Base-by-base conservation (phyloP, 1,140 invertebrate genomes). In the Archegozetes longisetosus region DNA sequence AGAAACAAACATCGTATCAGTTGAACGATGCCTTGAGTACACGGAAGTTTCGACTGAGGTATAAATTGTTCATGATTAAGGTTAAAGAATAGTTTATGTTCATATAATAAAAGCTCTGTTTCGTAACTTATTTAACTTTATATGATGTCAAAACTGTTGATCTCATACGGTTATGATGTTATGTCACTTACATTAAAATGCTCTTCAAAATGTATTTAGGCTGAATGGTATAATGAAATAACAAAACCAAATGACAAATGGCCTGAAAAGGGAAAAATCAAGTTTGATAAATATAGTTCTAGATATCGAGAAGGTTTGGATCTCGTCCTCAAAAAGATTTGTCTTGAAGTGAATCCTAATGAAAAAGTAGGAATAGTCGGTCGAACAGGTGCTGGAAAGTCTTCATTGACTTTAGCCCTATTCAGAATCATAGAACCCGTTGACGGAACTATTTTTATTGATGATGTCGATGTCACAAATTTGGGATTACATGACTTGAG, bases 291-390 rank as follows among this genome's bases (percentile, higher is more conserved):
- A 61, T 88, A 84, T 66, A 78, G 83, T 67, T 83, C 86, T 14
- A 76, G 85, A 22, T 90, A 90, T 68, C 75, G 86, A 58, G 79
- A 83, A 66, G 86, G 85, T 14, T 70, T 89, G 14, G 86, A 89
- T 61, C 74, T 90, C 20, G 88, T 91, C 1, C 71, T 92, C 2
- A 80, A 82, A 46, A 79, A 80, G 22, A 71, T 92, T 4, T 77
- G 73, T 40, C 86, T 86, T 65, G 73, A 74, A 12, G 79, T 91
- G 1, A 74, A 79, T 62, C 82, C 87, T 1, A 81, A 80, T 40
- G 88, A 92, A 71, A 67, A 87, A 69, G 79, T 92, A 63, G 88
- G 84, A 14, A 82, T 96, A 56, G 73, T 78, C 52, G 77, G 77
- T 24, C 67, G 77, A 48, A 79, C 80, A 20, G 77, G 79, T 2